Evolutionary conservation across 2,797 vertebrate genomes (phyloP).

Genomic region (Borostomias antarcticus): DNA sequence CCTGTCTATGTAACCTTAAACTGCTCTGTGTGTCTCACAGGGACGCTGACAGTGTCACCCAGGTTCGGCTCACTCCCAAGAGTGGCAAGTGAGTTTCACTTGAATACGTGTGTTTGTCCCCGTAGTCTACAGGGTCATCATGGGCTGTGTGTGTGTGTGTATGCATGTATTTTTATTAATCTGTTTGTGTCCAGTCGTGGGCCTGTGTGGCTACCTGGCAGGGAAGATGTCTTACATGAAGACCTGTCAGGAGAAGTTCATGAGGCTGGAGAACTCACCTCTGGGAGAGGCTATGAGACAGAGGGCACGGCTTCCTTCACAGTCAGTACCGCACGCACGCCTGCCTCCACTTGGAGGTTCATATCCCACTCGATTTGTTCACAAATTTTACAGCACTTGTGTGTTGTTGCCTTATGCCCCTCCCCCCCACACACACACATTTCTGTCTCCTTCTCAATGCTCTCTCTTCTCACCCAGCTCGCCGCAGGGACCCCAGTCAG

Average conservation of each 20-base stretch:
- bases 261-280: conserved; percentile 86
- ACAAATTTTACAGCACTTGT: too few relatives aligned
- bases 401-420: too few relatives aligned
- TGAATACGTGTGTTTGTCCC: neutral
- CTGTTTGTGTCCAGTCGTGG: conserved; percentile 61
- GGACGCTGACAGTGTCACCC: conserved; percentile 53
- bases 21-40: conserved; percentile 37
- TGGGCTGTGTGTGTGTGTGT: neutral
- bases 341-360: too few relatives aligned
- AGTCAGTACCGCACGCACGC: conserved; percentile 71
- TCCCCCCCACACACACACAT: neutral
- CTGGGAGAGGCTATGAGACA: conserved; percentile 85
- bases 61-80: conserved; percentile 71
- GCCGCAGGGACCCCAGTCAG: conserved; percentile 46
- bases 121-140: too few relatives aligned
- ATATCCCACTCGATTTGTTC: too few relatives aligned
- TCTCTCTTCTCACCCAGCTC: conserved; percentile 29
- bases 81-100: conserved; percentile 63
- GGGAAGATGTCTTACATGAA: conserved; percentile 91
- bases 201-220: conserved; percentile 78
- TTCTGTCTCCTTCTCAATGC: neutral
- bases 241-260: conserved; percentile 89
- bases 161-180: neutral
- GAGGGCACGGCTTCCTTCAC: conserved; percentile 57
- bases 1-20: neutral